phyloP scores from a whole-genome alignment of 2,888 invertebrate genomes.

The Papilio protenor region DNA sequence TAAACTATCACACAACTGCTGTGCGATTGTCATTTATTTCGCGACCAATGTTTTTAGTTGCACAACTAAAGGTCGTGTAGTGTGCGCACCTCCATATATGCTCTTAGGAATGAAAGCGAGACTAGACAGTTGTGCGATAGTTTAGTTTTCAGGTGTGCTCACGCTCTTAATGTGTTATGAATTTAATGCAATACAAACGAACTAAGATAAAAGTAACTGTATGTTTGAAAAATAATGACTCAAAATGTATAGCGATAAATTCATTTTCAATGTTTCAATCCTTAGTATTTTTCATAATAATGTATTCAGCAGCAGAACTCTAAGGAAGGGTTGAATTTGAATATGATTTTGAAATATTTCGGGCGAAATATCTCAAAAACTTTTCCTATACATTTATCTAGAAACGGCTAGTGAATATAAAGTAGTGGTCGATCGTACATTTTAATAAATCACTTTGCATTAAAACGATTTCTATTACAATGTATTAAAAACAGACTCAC shows the following conservation, averaged over 20 bases:
- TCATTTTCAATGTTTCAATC: not conserved
- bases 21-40: no score
- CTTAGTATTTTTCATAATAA: not conserved
- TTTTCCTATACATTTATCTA: slow-evolving; percentile 29
- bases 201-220: not conserved
- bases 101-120: no score
- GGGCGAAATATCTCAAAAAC: slow-evolving; percentile 21
- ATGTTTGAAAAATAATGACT: not conserved
- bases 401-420: slow-evolving; percentile 21
- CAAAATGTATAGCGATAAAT: not conserved
- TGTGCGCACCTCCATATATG: no score
- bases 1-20: no score
- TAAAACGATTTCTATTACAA: not conserved
- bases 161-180: not conserved
- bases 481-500: no score
- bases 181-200: not conserved
- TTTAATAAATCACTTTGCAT: not conserved
- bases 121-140: no score
- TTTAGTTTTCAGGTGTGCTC: no score
- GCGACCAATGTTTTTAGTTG: no score
- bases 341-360: slow-evolving; percentile 7
- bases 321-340: slow-evolving; percentile 12
- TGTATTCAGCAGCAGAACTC: not conserved
- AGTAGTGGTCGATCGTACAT: not conserved
- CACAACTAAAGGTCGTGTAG: no score